These are phyloP conservation scores for Sprattus sprattus DNA, from an alignment of 2,113 vertebrate species.

Conservation along the genomic window DNA sequence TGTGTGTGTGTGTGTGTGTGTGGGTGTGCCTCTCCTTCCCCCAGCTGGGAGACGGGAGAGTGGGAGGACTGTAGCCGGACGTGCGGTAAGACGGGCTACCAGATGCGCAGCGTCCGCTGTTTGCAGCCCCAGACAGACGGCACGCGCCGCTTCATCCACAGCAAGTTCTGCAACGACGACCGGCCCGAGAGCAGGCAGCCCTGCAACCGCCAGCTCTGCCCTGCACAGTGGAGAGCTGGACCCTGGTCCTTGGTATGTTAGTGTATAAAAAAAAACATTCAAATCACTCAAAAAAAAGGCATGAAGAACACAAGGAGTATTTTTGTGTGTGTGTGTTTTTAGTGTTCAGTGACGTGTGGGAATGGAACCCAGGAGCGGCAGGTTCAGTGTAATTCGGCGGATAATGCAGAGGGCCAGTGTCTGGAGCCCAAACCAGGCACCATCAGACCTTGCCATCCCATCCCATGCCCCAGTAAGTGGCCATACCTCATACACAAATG, in stretches of 20 bases:
- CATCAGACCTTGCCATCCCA: constrained; percentile 72
- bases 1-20: constrained; percentile 18
- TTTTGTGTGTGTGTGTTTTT: constrained; percentile 23
- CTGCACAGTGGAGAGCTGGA: constrained; percentile 80
- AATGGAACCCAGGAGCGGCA: constrained; percentile 89
- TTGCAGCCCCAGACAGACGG: constrained; percentile 76
- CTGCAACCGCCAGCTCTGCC: constrained; percentile 87
- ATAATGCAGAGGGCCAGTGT: constrained; percentile 76
- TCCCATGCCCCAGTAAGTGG: constrained; percentile 78
- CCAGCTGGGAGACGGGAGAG: constrained; percentile 86
- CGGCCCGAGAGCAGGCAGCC: constrained; percentile 81
- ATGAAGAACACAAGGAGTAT: background rate
- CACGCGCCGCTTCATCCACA: constrained; percentile 79
- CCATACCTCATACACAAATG: background rate
- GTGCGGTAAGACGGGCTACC: constrained; percentile 85
- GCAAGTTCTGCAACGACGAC: constrained; percentile 81
- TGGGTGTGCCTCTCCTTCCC: background rate
- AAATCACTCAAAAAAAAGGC: background rate
- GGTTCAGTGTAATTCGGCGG: constrained; percentile 79
- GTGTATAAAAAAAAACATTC: background rate
- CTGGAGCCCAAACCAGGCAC: constrained; percentile 74
- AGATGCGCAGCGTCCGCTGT: constrained; percentile 83
- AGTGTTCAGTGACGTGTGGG: constrained; percentile 93
- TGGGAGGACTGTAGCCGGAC: constrained; percentile 90
- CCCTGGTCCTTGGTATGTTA: constrained; percentile 83